phyloP scores from a whole-genome alignment of 2,113 vertebrate species.

The Actenoides hombroni region DNA sequence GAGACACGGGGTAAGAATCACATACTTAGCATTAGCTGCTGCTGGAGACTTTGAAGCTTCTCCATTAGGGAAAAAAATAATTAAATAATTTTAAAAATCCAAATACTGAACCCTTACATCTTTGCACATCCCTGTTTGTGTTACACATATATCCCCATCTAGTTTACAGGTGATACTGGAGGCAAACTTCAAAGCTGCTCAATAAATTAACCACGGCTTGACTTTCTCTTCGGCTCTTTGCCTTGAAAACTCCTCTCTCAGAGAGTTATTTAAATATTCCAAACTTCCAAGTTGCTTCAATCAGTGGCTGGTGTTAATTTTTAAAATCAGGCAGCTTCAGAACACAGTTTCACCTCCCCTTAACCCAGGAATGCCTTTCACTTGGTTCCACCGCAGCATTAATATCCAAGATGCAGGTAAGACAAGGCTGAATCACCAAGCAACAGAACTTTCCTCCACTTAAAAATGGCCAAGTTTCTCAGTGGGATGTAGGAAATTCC shows the following conservation, averaged over 20 bases:
- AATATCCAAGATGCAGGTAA: neutral
- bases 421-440: neutral
- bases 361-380: neutral
- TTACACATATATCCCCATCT: no score
- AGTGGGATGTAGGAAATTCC: neutral
- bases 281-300: neutral
- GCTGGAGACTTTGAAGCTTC: neutral
- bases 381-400: neutral
- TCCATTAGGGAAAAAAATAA: neutral
- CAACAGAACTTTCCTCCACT: neutral
- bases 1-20: accelerated
- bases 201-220: neutral
- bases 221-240: neutral
- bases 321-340: neutral
- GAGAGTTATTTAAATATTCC: neutral
- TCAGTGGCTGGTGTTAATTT: neutral
- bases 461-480: neutral
- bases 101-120: neutral
- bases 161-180: neutral
- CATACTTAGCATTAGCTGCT: neutral
- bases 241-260: neutral
- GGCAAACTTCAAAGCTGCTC: neutral
- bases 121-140: neutral
- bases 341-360: neutral
- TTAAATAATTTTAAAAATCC: no score